Percentiles rank a stretch among this genome's conserved stretches.
These are phyloP conservation scores for Drosophila kepulauana DNA, from an alignment of 1,140 invertebrate species.

Conservation along the genomic window DNA sequence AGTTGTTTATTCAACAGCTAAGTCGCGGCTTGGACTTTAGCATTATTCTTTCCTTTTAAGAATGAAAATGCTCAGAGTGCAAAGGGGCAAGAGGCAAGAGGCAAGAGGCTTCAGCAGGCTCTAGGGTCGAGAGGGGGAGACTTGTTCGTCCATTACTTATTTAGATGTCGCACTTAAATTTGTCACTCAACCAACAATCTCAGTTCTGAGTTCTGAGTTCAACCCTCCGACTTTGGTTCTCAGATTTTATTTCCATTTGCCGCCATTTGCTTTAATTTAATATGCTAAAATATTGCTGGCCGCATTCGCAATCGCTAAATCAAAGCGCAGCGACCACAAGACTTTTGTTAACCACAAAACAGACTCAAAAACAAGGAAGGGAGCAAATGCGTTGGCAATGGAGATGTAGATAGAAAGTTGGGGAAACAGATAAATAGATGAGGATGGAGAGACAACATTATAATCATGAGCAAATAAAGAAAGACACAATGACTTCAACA, in stretches of 20 bases:
- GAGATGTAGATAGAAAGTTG: not conserved
- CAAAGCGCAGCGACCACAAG: constrained; percentile 69
- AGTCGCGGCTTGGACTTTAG: constrained; percentile 58
- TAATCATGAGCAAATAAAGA: constrained; percentile 65
- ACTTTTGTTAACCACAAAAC: constrained; percentile 63
- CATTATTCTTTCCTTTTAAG: constrained; percentile 53
- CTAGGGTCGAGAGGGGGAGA: not conserved
- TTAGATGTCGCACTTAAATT: constrained; percentile 75
- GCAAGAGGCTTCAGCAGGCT: not conserved
- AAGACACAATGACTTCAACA: constrained; percentile 19
- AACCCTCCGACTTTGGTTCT: constrained; percentile 9
- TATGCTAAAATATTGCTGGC: constrained; percentile 76
- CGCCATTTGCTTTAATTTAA: constrained; percentile 79
- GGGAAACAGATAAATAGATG: constrained; percentile 5
- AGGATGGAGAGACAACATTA: constrained; percentile 31
- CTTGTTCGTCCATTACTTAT: constrained; percentile 67
- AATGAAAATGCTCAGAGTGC: too few species aligned
- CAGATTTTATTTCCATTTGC: constrained; percentile 31
- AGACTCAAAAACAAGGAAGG: not conserved
- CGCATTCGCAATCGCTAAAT: constrained; percentile 69
- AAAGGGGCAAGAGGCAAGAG: not conserved
- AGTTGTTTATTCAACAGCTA: constrained; percentile 78
- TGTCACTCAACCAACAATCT: constrained; percentile 67
- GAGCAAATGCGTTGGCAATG: constrained; percentile 14
- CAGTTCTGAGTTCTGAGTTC: not conserved